Conservation (phyloP, 1,140 invertebrate genomes). For the Campoletis sonorensis region DNA sequence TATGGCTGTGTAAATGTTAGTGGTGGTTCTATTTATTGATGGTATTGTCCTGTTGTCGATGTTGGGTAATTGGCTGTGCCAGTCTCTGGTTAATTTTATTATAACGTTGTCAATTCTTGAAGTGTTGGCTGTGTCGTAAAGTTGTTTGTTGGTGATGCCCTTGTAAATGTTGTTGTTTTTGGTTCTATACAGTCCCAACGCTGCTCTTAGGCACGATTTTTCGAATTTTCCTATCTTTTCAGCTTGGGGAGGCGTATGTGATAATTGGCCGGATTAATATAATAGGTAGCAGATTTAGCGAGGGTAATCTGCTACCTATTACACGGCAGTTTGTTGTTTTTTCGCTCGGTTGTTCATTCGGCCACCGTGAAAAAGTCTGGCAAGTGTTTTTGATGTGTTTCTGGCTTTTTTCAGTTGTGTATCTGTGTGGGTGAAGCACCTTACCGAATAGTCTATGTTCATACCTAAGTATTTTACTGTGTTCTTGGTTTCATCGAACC, state of each 20-base stretch:
- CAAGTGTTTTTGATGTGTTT: background rate
- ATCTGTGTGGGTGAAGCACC: background rate
- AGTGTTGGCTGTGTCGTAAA: slow-evolving; percentile 43
- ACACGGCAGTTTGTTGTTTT: too few species aligned
- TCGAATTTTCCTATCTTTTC: slow-evolving; percentile 42
- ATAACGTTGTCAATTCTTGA: slow-evolving; percentile 47
- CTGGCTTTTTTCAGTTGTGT: background rate
- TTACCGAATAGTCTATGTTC: background rate
- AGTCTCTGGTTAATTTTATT: slow-evolving; percentile 35
- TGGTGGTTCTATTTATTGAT: too few species aligned
- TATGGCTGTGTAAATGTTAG: too few species aligned
- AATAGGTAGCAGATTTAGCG: slow-evolving; percentile 51
- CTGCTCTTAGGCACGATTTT: slow-evolving; percentile 32
- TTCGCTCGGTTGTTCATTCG: slow-evolving; percentile 22
- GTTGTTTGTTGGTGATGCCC: slow-evolving; percentile 12
- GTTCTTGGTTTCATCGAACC: too few species aligned
- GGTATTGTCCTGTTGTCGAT: slow-evolving; percentile 34
- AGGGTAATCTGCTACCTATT: too few species aligned
- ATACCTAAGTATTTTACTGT: background rate
- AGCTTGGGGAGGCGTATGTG: slow-evolving; percentile 36
- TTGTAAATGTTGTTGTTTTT: background rate
- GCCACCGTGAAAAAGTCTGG: background rate
- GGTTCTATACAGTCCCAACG: background rate
- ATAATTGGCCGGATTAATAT: slow-evolving; percentile 52
- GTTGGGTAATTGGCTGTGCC: slow-evolving; percentile 16